Conservation (phyloP, 2,113 vertebrate species). For the Mobula birostris region DNA sequence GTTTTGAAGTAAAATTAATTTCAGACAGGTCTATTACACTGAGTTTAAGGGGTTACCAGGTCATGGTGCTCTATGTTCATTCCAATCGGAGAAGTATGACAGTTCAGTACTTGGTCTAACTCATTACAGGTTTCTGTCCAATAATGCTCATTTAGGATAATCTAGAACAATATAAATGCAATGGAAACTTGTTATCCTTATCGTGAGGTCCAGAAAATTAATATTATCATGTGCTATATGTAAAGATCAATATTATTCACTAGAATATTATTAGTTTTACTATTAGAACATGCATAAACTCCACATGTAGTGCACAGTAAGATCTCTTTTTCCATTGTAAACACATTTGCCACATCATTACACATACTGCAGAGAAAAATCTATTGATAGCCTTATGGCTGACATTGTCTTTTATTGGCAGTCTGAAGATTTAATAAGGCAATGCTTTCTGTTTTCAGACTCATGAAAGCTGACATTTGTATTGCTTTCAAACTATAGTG, state of each 20-base stretch:
- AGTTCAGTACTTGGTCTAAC: neutral
- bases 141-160: neutral
- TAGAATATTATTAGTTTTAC: neutral
- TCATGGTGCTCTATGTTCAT: neutral
- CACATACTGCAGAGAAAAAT: neutral
- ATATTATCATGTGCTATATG: no score
- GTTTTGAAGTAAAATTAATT: no score
- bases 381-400: neutral
- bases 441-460: neutral
- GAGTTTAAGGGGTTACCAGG: no score
- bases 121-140: neutral
- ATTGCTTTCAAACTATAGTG: neutral
- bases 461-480: neutral
- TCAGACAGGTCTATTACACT: no score
- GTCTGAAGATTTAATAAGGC: neutral
- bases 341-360: neutral
- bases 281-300: neutral
- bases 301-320: neutral
- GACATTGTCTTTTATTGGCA: neutral
- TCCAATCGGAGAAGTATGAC: neutral
- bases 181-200: no score
- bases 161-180: no score
- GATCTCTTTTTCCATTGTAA: no score
- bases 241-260: neutral
- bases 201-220: no score